Percentiles rank a stretch among this genome's conserved stretches.
Evolutionary conservation across 1,140 invertebrate species (phyloP).

Genomic region (Diorhabda carinulata): DNA sequence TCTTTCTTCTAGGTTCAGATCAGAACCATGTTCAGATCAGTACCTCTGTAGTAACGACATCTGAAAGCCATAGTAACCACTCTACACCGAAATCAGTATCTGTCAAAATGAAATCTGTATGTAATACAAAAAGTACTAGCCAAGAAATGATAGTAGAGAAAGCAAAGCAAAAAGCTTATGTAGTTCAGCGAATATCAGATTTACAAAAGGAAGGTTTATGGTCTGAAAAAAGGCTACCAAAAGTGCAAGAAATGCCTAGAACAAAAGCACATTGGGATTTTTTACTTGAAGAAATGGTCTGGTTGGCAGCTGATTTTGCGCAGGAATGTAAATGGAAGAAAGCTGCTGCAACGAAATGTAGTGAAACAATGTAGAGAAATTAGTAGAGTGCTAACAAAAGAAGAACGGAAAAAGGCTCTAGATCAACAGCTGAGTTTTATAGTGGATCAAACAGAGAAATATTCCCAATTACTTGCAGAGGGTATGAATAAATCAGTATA

Average conservation of each 20-base stretch:
- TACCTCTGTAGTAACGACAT: constrained; percentile 19
- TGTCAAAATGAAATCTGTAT: constrained; percentile 21
- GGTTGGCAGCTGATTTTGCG: constrained; percentile 95
- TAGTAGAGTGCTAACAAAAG: constrained; percentile 95
- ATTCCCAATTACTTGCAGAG: constrained; percentile 85
- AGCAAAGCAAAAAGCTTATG: constrained; percentile 90
- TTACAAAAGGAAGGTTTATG: constrained; percentile 87
- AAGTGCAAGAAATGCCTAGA: constrained; percentile 84
- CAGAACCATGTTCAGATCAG: constrained; percentile 15
- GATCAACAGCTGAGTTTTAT: constrained; percentile 98
- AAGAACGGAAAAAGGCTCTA: constrained; percentile 91
- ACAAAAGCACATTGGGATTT: constrained; percentile 98
- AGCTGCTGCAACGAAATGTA: constrained; percentile 87
- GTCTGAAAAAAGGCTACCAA: constrained; percentile 87
- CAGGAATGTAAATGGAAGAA: constrained; percentile 98
- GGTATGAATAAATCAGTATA: constrained; percentile 65
- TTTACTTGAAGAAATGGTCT: constrained; percentile 96
- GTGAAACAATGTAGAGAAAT: constrained; percentile 93
- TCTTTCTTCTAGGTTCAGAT: background rate
- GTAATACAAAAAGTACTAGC: constrained; percentile 29
- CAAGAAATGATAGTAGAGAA: constrained; percentile 80
- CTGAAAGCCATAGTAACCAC: constrained; percentile 11
- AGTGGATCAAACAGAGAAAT: constrained; percentile 97
- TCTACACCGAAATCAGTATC: constrained; percentile 20
- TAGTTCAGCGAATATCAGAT: constrained; percentile 87